Base-by-base conservation (phyloP, 2,888 invertebrate genomes). In the Leptarthrus brevirostris region DNA sequence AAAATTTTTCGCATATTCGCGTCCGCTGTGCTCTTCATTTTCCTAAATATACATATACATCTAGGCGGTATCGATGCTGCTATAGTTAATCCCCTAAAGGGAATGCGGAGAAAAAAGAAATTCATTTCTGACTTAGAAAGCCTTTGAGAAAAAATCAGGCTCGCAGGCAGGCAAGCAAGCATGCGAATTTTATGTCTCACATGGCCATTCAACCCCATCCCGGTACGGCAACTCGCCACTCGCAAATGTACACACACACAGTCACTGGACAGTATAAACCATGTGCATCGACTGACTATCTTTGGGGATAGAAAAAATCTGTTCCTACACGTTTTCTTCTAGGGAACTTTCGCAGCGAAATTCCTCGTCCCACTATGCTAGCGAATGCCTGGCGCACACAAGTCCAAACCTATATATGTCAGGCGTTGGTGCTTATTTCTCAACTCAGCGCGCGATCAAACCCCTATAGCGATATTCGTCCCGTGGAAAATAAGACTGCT, bases 161-260 rank as follows among this genome's bases (percentile, higher is more conserved):
- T 36, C 54, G 24, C 16, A 40, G 54, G 40, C 54, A 71, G 30
- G 64, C 54, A 69, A 30, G 44, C 56, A 64, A 30, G 49, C 69
- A 71, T 47, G 74, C 72, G 64, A 74, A 75, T 72, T 75, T 72
- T 72, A 74, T 74, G 74, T 72, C 74, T 75, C 75, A 74, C 66
- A 75, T 75, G 75, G 73, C 74, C 58, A 75, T 74, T 74, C 74
- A 74, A 74, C 71, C 70, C 71, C 74, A 74, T 74, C 74, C 74
- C 44, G 36, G 18, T 30, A 58, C 49, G 70, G 49, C 70, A 47
- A 49, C 36, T 49, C 72, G 14, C 26, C 34, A 40, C 16, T 40
- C 71, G 34, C 36, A 40, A 54, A 53, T 20, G 8, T 44, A 5
- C 36, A 61, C 26, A 36, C 52, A 40, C 26, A 66, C 47, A 66